Percentiles rank a stretch among this genome's conserved stretches.
These are phyloP conservation scores for Potamilus streckersoni DNA, from an alignment of 1,140 invertebrate species.

Conservation along the genomic window DNA sequence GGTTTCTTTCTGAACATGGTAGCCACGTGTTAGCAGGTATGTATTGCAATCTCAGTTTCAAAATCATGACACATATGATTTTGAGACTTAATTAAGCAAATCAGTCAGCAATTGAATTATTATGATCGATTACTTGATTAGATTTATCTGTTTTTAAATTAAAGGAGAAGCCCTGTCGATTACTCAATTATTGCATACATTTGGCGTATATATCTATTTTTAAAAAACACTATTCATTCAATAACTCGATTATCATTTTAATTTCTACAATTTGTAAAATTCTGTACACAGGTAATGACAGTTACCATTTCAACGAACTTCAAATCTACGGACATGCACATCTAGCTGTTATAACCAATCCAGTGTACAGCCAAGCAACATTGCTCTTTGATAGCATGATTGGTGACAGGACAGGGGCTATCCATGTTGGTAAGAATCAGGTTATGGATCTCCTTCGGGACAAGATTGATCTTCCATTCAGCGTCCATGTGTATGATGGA, in stretches of 20 bases:
- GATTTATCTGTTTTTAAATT: too few species aligned
- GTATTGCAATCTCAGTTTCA: too few species aligned
- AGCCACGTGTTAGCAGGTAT: constrained; percentile 19
- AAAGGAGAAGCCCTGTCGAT: too few species aligned
- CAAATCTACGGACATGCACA: constrained; percentile 57
- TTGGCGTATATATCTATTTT: too few species aligned
- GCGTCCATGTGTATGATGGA: constrained; percentile 50
- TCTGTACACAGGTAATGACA: constrained; percentile 29
- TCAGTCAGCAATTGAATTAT: too few species aligned
- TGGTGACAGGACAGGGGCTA: constrained; percentile 52
- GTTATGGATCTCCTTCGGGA: constrained; percentile 46
- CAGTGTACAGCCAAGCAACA: constrained; percentile 33
- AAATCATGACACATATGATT: too few species aligned
- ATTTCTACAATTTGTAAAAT: too few species aligned
- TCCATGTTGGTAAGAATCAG: constrained; percentile 50
- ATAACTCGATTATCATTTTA: too few species aligned
- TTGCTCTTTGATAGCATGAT: constrained; percentile 56
- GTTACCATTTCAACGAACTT: constrained; percentile 51
- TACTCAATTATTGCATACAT: too few species aligned
- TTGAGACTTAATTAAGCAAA: too few species aligned
- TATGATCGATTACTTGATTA: too few species aligned
- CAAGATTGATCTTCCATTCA: constrained; percentile 55
- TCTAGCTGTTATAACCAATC: constrained; percentile 49
- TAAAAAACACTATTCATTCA: too few species aligned
- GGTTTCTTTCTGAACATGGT: constrained; percentile 53